Evolutionary conservation across 2,797 vertebrate genomes (phyloP).

Genomic region (Sebastes kiyomatsui): DNA sequence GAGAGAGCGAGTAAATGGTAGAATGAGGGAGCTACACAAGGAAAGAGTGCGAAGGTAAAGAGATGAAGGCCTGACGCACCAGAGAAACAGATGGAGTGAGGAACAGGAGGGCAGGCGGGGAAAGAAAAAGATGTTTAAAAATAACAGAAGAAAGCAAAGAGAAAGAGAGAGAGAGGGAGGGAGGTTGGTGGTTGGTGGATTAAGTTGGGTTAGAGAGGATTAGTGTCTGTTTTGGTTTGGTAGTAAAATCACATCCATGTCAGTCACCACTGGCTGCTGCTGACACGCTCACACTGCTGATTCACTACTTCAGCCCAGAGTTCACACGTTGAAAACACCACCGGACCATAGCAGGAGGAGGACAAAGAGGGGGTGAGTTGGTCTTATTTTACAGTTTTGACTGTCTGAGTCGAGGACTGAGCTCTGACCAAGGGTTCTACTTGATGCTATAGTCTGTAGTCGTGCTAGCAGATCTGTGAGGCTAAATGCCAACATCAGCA

Average conservation of each 20-base stretch:
- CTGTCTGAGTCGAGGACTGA: neutral
- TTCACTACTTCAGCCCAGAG: constrained; percentile 18
- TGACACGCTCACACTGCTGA: constrained; percentile 28
- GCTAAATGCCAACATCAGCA: neutral
- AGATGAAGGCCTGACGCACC: neutral
- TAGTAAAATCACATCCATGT: constrained; percentile 63
- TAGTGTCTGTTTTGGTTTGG: constrained; percentile 64
- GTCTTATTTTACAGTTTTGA: neutral
- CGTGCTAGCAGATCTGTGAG: neutral
- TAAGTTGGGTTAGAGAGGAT: constrained; percentile 62
- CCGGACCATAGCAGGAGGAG: constrained; percentile 10
- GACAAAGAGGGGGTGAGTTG: constrained; percentile 18
- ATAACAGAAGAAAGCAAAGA: neutral
- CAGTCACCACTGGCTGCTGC: constrained; percentile 30
- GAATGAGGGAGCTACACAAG: neutral
- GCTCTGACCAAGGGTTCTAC: neutral
- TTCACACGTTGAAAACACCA: constrained; percentile 9
- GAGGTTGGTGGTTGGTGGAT: constrained; percentile 40
- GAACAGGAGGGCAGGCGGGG: rapidly evolving
- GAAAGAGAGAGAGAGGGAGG: neutral
- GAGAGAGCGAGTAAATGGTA: neutral
- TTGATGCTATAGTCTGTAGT: neutral
- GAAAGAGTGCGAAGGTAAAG: neutral
- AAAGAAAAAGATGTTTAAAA: neutral
- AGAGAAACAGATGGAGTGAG: neutral